These are phyloP conservation scores for Myocastor coypus DNA, from an alignment of 2,113 vertebrate genomes.

Conservation along the genomic window DNA sequence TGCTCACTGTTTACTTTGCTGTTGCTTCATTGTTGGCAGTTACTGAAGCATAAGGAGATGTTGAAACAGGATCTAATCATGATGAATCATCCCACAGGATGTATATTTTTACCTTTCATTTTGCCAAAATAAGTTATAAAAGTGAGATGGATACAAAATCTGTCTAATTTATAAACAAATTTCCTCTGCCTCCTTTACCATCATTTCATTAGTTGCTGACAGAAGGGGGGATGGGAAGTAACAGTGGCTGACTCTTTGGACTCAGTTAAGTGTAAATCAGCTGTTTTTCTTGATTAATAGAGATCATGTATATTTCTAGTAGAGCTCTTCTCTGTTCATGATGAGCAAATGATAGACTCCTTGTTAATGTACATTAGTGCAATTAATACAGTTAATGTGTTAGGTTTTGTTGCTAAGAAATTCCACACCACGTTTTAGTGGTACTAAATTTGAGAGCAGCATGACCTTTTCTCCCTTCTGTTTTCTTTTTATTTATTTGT, in stretches of 20 bases:
- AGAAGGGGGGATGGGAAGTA: neutral
- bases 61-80: slow-evolving; percentile 69
- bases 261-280: slow-evolving; percentile 30
- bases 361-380: neutral
- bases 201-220: slow-evolving; percentile 52
- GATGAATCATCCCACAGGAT: slow-evolving; percentile 82
- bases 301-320: neutral
- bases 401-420: neutral
- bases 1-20: slow-evolving; percentile 63
- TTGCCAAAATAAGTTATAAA: slow-evolving; percentile 75
- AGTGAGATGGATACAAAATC: slow-evolving; percentile 26
- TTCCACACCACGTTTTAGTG: neutral
- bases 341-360: fast-evolving
- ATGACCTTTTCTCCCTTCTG: neutral
- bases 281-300: slow-evolving; percentile 59
- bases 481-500: neutral
- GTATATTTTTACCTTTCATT: slow-evolving; percentile 77
- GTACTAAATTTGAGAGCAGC: neutral
- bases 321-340: neutral
- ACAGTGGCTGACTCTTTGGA: neutral
- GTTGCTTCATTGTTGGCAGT: slow-evolving; percentile 76
- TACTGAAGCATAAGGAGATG: slow-evolving; percentile 80
- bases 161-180: slow-evolving; percentile 48
- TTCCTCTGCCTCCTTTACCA: slow-evolving; percentile 52
- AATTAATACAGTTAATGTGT: neutral